A percentile compares a stretch with the other conserved stretches of the same genome.
These are phyloP conservation scores for Mesaphorura yosii DNA, from an alignment of 1,140 invertebrate genomes.

Conservation along the genomic window DNA sequence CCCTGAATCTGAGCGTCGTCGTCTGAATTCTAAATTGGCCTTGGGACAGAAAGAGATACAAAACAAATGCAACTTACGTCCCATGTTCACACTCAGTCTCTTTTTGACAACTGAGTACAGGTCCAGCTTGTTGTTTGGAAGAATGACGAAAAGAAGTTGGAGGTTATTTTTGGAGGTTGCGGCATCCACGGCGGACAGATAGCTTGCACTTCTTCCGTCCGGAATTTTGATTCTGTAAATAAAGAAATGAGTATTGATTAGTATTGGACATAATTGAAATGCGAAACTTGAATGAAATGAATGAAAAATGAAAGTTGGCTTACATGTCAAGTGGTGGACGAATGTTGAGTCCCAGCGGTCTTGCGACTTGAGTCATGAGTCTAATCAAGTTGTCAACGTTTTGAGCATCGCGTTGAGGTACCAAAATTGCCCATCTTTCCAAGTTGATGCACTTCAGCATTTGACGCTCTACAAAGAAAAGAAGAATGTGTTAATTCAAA, in stretches of 20 bases:
- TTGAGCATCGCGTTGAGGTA: constrained; percentile 2
- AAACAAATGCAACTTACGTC: neutral
- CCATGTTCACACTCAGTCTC: constrained; percentile 57
- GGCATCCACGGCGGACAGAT: too few relatives aligned
- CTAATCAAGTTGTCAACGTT: constrained; percentile 15
- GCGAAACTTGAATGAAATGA: neutral
- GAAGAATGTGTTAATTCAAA: too few relatives aligned
- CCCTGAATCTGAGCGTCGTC: too few relatives aligned
- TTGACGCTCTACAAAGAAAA: constrained; percentile 10
- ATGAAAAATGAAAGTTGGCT: too few relatives aligned
- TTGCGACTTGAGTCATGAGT: constrained; percentile 11
- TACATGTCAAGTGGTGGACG: constrained; percentile 3
- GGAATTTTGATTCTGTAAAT: neutral
- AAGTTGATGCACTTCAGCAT: constrained; percentile 5
- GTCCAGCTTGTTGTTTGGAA: constrained; percentile 56
- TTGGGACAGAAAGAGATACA: neutral
- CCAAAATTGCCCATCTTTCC: constrained; percentile 9
- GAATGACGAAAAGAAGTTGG: constrained; percentile 51
- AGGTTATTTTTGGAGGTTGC: too few relatives aligned
- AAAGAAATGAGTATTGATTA: constrained; percentile 3
- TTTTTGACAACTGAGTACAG: constrained; percentile 73
- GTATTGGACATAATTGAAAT: neutral
- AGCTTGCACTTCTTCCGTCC: too few relatives aligned
- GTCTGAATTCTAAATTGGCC: neutral
- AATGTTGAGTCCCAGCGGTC: constrained; percentile 15